These are phyloP conservation scores for Xiphophorus birchmanni DNA, from an alignment of 2,797 vertebrate genomes.

Conservation along the genomic window DNA sequence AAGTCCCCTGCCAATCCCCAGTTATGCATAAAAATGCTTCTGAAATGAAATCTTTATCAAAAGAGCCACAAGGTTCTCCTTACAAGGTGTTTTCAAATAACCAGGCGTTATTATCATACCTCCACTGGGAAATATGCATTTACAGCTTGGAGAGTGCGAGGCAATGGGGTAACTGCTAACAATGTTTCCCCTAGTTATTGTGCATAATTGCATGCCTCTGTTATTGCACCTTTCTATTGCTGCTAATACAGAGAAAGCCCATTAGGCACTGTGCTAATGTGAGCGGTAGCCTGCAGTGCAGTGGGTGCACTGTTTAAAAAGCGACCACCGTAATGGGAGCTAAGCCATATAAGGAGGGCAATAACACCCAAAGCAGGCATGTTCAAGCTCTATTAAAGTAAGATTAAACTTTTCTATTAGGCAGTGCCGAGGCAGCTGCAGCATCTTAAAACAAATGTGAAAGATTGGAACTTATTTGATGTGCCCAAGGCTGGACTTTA, in stretches of 20 bases:
- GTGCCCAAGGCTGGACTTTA: background rate
- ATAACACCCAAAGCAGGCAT: slow-evolving; percentile 40
- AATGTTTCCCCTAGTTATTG: slow-evolving; percentile 82
- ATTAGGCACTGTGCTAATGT: slow-evolving; percentile 73
- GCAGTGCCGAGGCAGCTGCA: slow-evolving; percentile 14
- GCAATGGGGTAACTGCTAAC: slow-evolving; percentile 80
- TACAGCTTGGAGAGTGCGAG: slow-evolving; percentile 77
- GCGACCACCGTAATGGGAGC: slow-evolving; percentile 72
- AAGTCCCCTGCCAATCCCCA: slow-evolving; percentile 73
- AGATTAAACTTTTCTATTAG: slow-evolving; percentile 36
- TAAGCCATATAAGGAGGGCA: slow-evolving; percentile 37
- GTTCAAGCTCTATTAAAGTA: slow-evolving; percentile 29
- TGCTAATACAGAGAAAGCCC: slow-evolving; percentile 77
- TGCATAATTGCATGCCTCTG: slow-evolving; percentile 81
- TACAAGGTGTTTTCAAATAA: slow-evolving; percentile 86
- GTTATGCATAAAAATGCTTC: slow-evolving; percentile 80
- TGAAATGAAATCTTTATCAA: slow-evolving; percentile 82
- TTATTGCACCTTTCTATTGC: slow-evolving; percentile 80
- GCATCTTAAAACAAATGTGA: background rate
- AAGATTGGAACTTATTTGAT: slow-evolving; percentile 8
- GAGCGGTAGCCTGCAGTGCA: slow-evolving; percentile 74
- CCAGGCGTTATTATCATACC: slow-evolving; percentile 79
- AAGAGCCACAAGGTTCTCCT: slow-evolving; percentile 81
- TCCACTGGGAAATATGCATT: slow-evolving; percentile 82
- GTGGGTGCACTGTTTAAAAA: slow-evolving; percentile 71